These are phyloP conservation scores for Agrilus mali DNA, from an alignment of 2,888 invertebrate species.

Conservation along the genomic window DNA sequence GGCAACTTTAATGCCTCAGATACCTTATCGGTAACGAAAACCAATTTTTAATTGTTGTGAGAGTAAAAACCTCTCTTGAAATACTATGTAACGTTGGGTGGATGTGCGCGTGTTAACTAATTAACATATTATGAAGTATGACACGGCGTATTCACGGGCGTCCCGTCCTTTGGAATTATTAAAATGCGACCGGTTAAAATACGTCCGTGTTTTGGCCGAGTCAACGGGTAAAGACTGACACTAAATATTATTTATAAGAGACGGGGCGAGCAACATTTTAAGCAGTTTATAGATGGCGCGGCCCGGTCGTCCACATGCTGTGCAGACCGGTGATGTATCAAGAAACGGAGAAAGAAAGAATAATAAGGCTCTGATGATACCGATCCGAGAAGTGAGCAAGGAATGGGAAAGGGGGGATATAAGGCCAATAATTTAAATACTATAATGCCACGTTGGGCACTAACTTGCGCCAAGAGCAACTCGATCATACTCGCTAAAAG, in stretches of 20 bases:
- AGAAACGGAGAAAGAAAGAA: conserved; percentile 6
- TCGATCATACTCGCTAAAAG: conserved; percentile 1
- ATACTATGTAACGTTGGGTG: no score
- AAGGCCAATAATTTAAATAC: conserved; percentile 19
- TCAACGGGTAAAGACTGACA: conserved; percentile 10
- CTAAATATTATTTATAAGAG: conserved; percentile 16
- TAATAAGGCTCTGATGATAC: conserved; percentile 6
- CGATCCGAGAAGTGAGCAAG: no score
- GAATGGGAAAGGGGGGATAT: conserved; percentile 9
- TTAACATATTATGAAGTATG: no score
- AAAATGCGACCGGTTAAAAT: conserved; percentile 4
- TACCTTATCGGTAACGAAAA: no score
- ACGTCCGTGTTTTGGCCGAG: conserved; percentile 10
- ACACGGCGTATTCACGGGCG: no score
- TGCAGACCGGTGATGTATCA: conserved; percentile 17
- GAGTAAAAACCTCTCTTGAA: no score
- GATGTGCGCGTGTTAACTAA: no score
- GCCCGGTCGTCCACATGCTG: conserved; percentile 14
- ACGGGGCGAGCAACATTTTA: conserved; percentile 15
- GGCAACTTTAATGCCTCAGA: no score
- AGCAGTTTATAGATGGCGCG: conserved; percentile 14
- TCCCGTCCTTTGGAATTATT: no score
- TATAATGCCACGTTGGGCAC: conserved; percentile 16
- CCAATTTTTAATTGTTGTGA: no score
- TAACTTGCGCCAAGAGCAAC: conserved; percentile 15